Percentiles rank a stretch among this genome's conserved stretches.
Evolutionary conservation across 1,140 invertebrate genomes (phyloP).

Genomic region (Drosophila arizonae): DNA sequence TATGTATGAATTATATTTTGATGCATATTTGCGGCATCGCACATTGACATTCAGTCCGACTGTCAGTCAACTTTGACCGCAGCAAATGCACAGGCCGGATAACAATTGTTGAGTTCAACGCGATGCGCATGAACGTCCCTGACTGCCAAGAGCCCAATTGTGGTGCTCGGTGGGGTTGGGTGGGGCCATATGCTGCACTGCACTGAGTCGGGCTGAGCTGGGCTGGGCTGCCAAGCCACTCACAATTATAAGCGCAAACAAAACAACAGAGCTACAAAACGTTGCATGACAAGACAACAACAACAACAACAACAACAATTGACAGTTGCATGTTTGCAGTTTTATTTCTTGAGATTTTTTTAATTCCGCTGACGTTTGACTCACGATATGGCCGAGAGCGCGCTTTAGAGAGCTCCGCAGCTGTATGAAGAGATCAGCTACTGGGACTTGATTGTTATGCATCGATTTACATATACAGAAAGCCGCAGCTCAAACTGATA

Average conservation of each 20-base stretch:
- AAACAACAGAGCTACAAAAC: constrained; percentile 57
- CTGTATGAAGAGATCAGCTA: constrained; percentile 37
- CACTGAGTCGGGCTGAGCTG: constrained; percentile 4
- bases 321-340: constrained; percentile 67
- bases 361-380: constrained; percentile 33
- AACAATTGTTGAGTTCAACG: constrained; percentile 51
- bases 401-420: background rate
- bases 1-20: background rate
- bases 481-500: constrained; percentile 33
- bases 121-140: constrained; percentile 64
- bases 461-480: constrained; percentile 70
- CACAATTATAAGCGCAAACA: constrained; percentile 68
- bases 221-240: constrained; percentile 3
- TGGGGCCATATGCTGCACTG: background rate
- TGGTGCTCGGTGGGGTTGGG: background rate
- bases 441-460: constrained; percentile 58
- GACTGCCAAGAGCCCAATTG: constrained; percentile 56
- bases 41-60: constrained; percentile 58
- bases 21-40: background rate
- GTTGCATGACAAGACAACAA: constrained; percentile 64
- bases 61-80: constrained; percentile 77
- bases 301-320: constrained; percentile 36
- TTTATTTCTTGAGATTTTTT: constrained; percentile 42
- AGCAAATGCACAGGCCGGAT: constrained; percentile 49
- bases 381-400: constrained; percentile 32